Evolutionary conservation across 2,888 invertebrate species (phyloP).

Genomic region (Hybos culiciformis): DNA sequence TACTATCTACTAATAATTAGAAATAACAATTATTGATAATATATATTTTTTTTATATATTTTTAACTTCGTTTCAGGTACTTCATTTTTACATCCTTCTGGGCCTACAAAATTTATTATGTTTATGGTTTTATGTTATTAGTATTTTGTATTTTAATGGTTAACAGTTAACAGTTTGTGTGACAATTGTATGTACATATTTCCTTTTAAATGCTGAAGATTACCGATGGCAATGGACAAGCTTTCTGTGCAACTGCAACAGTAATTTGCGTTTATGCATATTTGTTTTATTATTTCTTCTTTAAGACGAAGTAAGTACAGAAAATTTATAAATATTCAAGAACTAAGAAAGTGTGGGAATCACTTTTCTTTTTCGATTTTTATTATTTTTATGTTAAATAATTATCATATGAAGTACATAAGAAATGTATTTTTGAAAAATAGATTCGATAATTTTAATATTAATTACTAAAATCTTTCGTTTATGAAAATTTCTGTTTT

Average conservation of each 20-base stretch:
- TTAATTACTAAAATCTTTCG: too few relatives aligned
- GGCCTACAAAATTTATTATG: constrained; percentile 99
- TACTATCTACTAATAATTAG: too few relatives aligned
- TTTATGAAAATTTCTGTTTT: too few relatives aligned
- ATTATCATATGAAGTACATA: too few relatives aligned
- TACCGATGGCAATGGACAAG: constrained; percentile 99
- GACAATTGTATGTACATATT: constrained; percentile 99
- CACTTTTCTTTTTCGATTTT: too few relatives aligned
- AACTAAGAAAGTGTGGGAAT: too few relatives aligned
- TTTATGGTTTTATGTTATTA: constrained; percentile 97
- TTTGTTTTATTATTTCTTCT: constrained; percentile 98
- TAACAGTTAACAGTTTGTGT: constrained; percentile 99
- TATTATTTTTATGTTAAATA: too few relatives aligned
- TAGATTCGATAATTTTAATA: too few relatives aligned
- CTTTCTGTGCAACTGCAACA: constrained; percentile 93
- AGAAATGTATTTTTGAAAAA: too few relatives aligned
- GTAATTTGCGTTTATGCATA: constrained; percentile 95
- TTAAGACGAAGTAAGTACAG: constrained; percentile 96
- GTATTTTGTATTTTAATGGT: constrained; percentile 91
- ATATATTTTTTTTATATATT: constrained; percentile 7
- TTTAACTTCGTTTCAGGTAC: constrained; percentile 71
- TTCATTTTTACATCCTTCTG: constrained; percentile 99
- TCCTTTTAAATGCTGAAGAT: constrained; percentile 97
- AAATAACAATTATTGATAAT: constrained; percentile 4
- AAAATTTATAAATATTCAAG: too few relatives aligned